Conservation (phyloP, 2,888 invertebrate species). For the Limnephilus marmoratus region DNA sequence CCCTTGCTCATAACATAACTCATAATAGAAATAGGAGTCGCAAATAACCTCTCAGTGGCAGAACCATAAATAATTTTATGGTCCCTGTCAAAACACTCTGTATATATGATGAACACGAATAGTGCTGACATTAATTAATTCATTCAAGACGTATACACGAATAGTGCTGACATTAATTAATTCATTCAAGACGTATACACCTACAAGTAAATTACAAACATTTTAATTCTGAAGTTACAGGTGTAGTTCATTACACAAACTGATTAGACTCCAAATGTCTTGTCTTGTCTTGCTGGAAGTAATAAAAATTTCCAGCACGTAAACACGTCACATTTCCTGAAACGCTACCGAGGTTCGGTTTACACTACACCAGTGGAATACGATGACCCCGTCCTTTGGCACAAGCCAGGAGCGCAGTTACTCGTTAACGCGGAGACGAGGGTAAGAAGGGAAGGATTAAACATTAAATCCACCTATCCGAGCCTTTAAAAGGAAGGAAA, state of each 20-base stretch:
- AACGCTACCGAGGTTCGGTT: slow-evolving; percentile 16
- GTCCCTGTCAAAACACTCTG: background rate
- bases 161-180: background rate
- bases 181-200: background rate
- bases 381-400: slow-evolving; percentile 37
- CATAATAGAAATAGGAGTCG: background rate
- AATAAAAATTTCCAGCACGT: slow-evolving; percentile 24
- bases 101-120: background rate
- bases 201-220: background rate
- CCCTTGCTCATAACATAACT: too few relatives aligned
- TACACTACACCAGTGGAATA: slow-evolving; percentile 21
- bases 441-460: slow-evolving; percentile 24
- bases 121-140: background rate
- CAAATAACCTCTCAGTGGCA: background rate
- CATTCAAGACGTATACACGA: background rate
- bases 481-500: background rate
- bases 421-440: background rate
- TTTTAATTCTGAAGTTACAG: background rate
- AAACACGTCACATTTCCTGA: slow-evolving; percentile 43
- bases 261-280: background rate
- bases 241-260: background rate
- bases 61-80: background rate
- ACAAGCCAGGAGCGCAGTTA: background rate
- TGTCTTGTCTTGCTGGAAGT: slow-evolving; percentile 2
- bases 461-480: background rate